Percentiles rank a stretch among this genome's conserved stretches.
Evolutionary conservation across 2,113 vertebrate species (phyloP).

Genomic region (Daboia siamensis): DNA sequence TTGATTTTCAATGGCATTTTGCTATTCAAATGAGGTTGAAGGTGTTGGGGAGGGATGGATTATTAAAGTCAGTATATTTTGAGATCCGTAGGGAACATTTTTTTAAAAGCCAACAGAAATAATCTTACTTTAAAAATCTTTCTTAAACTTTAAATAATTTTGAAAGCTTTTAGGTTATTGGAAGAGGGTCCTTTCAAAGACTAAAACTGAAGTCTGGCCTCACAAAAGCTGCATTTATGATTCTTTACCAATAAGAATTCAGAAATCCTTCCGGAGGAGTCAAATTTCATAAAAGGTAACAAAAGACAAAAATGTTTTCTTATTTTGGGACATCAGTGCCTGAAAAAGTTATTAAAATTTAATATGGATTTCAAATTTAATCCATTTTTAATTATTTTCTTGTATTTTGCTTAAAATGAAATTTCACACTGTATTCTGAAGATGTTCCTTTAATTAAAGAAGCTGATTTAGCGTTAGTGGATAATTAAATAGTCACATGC

Average conservation of each 20-base stretch:
- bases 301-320: background rate
- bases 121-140: background rate
- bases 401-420: background rate
- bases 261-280: constrained; percentile 37
- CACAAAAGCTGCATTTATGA: constrained; percentile 51
- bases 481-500: background rate
- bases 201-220: constrained; percentile 36
- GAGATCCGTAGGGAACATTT: background rate
- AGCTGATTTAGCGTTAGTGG: background rate
- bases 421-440: background rate
- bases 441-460: background rate
- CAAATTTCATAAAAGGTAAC: background rate
- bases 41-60: background rate
- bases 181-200: background rate
- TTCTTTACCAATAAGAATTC: constrained; percentile 62
- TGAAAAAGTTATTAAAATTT: background rate
- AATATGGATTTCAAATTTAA: background rate
- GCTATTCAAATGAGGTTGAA: background rate
- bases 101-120: constrained; percentile 9
- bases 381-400: background rate
- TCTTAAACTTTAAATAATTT: constrained; percentile 20
- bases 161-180: background rate
- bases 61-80: background rate
- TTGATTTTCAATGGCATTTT: background rate
- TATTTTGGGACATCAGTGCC: background rate